Evolutionary conservation across 2,888 invertebrate species (phyloP), one percentile per base, ranked within the genome.

Genomic region (Tenthredo distinguenda): DNA sequence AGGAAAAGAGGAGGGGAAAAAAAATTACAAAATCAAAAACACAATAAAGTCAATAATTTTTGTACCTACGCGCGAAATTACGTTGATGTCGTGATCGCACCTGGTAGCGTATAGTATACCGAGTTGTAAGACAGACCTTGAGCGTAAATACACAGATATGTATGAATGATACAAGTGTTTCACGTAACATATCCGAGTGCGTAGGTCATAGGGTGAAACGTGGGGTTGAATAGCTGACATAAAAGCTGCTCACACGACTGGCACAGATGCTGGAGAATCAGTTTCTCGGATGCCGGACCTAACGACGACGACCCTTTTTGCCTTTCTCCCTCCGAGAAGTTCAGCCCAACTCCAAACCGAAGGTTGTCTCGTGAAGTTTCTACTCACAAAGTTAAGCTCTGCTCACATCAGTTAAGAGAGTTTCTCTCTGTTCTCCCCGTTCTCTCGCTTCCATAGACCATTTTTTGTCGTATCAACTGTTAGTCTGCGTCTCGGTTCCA

Each of bases 191-290:
- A 77, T 9, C 21, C 47, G 34, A 77, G 77, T 77, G 77, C 77
- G 77, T 55, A 77, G 77, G 77, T 77, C 77, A 77, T 77, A 77
- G 77, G 47, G 26, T 50, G 77, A 55, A 55, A 12, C 43, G 43
- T 43, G 43, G 72, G 21, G 77, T 55, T 34, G 77, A 34, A 55
- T 77, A 77, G 31, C 55, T 31, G 77, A 77, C 77, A 77, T 77
- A 77, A 77, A 77, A 77, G 77, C 50, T 77, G 77, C 86, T 88
- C 87, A 88, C 87, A 88, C 87, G 87, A 87, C 86, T 86, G 84
- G 88, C 88, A 89, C 88, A 89, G 87, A 88, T 88, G 87, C 87
- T 86, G 83, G 84, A 85, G 86, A 86, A 88, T 87, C 83, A 84
- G 72, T 84, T 85, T 76, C 72, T 79, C 72, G 81, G 79, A 86